Evolutionary conservation across 2,888 invertebrate species (phyloP), one percentile per base, ranked within the genome.

Genomic region (Cacoxenus indagator): DNA sequence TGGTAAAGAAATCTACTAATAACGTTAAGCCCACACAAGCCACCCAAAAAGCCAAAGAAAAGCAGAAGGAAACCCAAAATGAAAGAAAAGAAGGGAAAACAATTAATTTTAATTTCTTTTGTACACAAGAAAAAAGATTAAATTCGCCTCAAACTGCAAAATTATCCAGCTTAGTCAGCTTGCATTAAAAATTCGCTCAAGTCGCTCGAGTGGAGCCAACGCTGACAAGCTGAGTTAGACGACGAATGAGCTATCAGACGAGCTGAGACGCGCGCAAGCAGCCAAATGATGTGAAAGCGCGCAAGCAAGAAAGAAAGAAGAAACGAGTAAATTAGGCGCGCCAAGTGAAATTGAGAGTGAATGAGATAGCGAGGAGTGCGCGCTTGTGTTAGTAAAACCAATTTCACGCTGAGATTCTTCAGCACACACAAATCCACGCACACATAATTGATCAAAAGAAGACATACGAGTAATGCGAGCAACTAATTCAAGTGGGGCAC

Each of bases 331-430:
- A n/a, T 5, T 11, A 43, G 45, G 45, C 45, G 45, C 45, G 45
- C 11, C 11, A 2, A 43, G 2, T 43, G 45, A 43, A 43, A 43
- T 43, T 43, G 45, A 43, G 45, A 43, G 45, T 43, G 45, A 43
- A 11, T 43, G 45, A 43, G 45, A 43, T 43, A 43, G n/a, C n/a
- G n/a, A n/a, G n/a, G n/a, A n/a, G n/a, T n/a, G n/a, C n/a, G n/a
- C n/a, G 31, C 29, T 59, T 11, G n/a, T 19, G 26, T 59, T 11
- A 29, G 27, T n/a, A 27, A 67, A 75, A 48, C 27, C 73, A 69
- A 67, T 65, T 76, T 70, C 67, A 73, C 69, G 71, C 67, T 43
- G 65, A 54, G 46, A 68, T 70, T 71, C 59, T 43, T 55, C 22
- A 51, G 57, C 19, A 51, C 64, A 70, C n/a, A 31, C 46, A 64